Percentiles rank a stretch among this genome's conserved stretches.
These are phyloP conservation scores for Boloria euphrosyne DNA, from an alignment of 2,888 invertebrate species.

Conservation along the genomic window DNA sequence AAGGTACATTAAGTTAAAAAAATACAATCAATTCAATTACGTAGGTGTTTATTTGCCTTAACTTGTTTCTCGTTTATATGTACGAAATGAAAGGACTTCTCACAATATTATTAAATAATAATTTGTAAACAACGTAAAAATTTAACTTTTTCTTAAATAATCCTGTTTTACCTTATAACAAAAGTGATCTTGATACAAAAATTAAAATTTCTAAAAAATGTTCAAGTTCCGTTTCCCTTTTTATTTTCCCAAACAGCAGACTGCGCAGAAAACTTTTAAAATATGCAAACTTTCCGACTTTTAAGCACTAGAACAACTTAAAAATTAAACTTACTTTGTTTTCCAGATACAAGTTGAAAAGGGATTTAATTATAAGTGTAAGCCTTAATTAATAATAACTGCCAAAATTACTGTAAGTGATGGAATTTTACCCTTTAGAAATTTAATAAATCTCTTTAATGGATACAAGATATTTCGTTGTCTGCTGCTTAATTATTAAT, in stretches of 20 bases:
- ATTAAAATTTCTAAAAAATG: not conserved
- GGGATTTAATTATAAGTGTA: slow-evolving; percentile 24
- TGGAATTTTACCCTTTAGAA: not conserved
- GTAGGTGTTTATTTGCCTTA: too few species aligned
- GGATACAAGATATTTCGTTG: not conserved
- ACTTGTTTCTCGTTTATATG: too few species aligned
- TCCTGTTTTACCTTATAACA: not conserved
- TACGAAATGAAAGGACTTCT: too few species aligned
- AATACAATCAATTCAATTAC: too few species aligned
- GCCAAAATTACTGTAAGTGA: not conserved
- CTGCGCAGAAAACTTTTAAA: slow-evolving; percentile 18
- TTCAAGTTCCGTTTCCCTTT: slow-evolving; percentile 7
- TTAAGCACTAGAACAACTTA: slow-evolving; percentile 15
- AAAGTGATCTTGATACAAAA: slow-evolving; percentile 6
- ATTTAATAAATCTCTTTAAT: slow-evolving; percentile 7
- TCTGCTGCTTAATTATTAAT: too few species aligned
- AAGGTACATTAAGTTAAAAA: too few species aligned
- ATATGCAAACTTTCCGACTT: slow-evolving; percentile 15
- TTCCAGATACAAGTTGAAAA: slow-evolving; percentile 16
- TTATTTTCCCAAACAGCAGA: slow-evolving; percentile 10
- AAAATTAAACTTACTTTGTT: slow-evolving; percentile 16
- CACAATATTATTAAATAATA: too few species aligned
- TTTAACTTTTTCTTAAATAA: not conserved
- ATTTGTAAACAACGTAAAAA: not conserved
- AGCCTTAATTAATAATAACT: slow-evolving; percentile 15